phyloP scores from a whole-genome alignment of 2,797 vertebrate genomes.

The Crocidura indochinensis region DNA sequence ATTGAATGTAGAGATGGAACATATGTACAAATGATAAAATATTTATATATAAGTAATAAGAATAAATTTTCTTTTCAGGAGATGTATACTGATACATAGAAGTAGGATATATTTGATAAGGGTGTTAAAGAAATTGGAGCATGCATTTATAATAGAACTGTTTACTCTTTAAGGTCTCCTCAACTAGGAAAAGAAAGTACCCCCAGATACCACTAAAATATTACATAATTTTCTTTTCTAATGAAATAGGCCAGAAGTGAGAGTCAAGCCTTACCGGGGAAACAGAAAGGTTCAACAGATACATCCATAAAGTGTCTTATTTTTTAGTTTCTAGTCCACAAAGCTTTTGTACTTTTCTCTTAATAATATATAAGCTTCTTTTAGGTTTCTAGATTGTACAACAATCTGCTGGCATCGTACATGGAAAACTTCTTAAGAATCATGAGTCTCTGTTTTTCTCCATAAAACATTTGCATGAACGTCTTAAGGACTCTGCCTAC shows the following conservation, averaged over 20 bases:
- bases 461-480: neutral
- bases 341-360: constrained; percentile 22
- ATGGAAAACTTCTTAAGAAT: constrained; percentile 26
- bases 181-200: neutral
- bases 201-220: neutral
- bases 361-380: neutral
- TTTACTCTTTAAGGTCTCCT: neutral
- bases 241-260: constrained; percentile 8
- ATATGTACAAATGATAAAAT: constrained; percentile 2
- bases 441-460: constrained; percentile 29
- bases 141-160: neutral
- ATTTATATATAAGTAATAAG: neutral
- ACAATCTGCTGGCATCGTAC: constrained; percentile 31
- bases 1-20: constrained; percentile 13
- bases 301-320: neutral
- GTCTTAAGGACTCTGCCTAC: neutral
- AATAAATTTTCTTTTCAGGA: constrained; percentile 38
- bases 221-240: constrained; percentile 5
- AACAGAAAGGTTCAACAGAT: neutral
- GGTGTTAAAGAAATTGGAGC: neutral
- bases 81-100: neutral
- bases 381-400: constrained; percentile 42
- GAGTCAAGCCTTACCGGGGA: constrained; percentile 1
- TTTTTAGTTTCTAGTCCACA: neutral
- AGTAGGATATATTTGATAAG: neutral